Base-by-base conservation (phyloP, 2,113 vertebrate genomes). In the Psammodynastes pulverulentus region DNA sequence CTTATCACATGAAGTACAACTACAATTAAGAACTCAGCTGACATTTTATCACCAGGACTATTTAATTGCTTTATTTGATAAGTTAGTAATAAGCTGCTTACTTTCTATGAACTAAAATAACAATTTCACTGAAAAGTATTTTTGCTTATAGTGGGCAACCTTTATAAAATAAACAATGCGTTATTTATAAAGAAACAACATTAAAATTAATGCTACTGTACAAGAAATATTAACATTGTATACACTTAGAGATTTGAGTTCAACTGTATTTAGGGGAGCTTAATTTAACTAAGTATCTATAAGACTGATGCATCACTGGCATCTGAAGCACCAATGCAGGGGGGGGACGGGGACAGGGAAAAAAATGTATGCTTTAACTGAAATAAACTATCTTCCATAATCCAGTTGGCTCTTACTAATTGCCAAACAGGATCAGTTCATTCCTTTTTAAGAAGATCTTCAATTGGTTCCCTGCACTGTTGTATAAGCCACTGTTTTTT, bases 31-130 rank as follows among this genome's bases (percentile, higher is more conserved):
- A 17, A 53, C 51, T 87, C 86, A 93, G 21, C 39, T 93, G 91
- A 91, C 10, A 72, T 90, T 94, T 72, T 89, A 95, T 89, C 29
- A 52, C 90, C 52, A 51, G 45, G 17, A 34, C 29, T 67, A 92
- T 84, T 91, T 29, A 46, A 52, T n/a, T 51, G 46, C 92, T 92
- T 53, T 88, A 89, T 23, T 6, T 8, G 34, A 72, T 94, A 91
- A 91, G 45, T 46, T 62, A 92, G 94, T 93, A 1, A 91, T 93
- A 94, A 93, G 21, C 13, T 34, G 51, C 34, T 48, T 86, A n/a
- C 85, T 51, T 29, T 51, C 49, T 39, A 21, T 53, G 29, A 49
- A 53, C 1, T 87, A 87, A 87, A 52, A 34, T 2, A 52, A 53
- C 34, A 51, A 48, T 87, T 51, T 48, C 13, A 29, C 51, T 51